phyloP scores from a whole-genome alignment of 2,888 invertebrate genomes.

The Aradus depressus region DNA sequence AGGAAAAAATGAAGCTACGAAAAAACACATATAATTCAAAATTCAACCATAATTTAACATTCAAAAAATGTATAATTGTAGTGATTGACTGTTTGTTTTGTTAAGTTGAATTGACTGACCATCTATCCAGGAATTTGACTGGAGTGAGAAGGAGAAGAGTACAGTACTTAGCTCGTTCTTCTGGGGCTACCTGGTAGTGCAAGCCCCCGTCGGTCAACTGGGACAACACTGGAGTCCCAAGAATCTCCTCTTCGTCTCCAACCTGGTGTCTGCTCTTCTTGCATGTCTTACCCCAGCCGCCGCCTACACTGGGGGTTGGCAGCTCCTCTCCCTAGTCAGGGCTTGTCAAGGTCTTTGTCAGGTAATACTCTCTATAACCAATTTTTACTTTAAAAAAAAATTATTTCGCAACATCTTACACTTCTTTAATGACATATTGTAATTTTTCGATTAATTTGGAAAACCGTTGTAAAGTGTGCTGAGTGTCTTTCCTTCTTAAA shows the following conservation, averaged over 20 bases:
- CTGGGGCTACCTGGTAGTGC: conserved; percentile 65
- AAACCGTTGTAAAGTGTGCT: too few species aligned
- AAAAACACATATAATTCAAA: too few species aligned
- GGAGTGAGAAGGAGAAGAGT: conserved; percentile 47
- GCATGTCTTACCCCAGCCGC: conserved; percentile 69
- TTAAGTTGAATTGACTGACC: background rate
- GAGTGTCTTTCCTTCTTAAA: too few species aligned
- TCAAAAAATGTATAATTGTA: too few species aligned
- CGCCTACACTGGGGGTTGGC: conserved; percentile 57
- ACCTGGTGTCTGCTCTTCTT: conserved; percentile 36
- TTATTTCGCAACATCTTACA: too few species aligned
- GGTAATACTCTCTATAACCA: too few species aligned
- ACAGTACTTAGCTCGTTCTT: conserved; percentile 56
- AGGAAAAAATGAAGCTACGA: too few species aligned
- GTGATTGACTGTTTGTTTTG: background rate
- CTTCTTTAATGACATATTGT: too few species aligned
- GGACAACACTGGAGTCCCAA: conserved; percentile 28
- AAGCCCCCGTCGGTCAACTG: conserved; percentile 47
- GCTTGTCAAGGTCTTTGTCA: conserved; percentile 82
- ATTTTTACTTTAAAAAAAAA: too few species aligned
- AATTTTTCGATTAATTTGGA: too few species aligned
- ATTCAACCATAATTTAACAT: too few species aligned
- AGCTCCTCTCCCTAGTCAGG: conserved; percentile 61
- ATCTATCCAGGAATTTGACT: conserved; percentile 45
- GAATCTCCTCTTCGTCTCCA: conserved; percentile 20